A percentile compares a stretch with the other conserved stretches of the same genome.
These are phyloP conservation scores for Ptilodon capucinus DNA, from an alignment of 2,888 invertebrate genomes.

Conservation along the genomic window DNA sequence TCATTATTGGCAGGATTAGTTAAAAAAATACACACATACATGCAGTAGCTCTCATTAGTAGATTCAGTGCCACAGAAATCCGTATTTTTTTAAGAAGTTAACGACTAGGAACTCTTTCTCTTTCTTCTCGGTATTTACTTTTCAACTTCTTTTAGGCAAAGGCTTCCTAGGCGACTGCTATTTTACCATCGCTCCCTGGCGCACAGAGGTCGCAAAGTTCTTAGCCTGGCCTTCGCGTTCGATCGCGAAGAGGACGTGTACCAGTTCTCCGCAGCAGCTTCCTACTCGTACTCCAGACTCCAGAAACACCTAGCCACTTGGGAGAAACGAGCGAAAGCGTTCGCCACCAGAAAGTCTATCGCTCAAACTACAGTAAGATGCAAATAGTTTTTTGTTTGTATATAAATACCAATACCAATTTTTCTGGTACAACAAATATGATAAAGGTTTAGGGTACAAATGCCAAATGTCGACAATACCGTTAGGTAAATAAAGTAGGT, in stretches of 20 bases:
- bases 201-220: slow-evolving; percentile 95
- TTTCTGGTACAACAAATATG: too few species aligned
- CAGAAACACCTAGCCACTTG: slow-evolving; percentile 91
- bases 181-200: slow-evolving; percentile 95
- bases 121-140: not conserved
- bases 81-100: too few species aligned
- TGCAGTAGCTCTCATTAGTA: too few species aligned
- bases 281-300: slow-evolving; percentile 96
- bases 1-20: too few species aligned
- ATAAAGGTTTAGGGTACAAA: too few species aligned
- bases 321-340: slow-evolving; percentile 85
- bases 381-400: too few species aligned
- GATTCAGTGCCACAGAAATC: too few species aligned
- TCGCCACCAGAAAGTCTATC: slow-evolving; percentile 88
- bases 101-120: too few species aligned
- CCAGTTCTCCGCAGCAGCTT: slow-evolving; percentile 96
- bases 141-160: slow-evolving; percentile 80
- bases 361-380: slow-evolving; percentile 84
- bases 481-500: too few species aligned
- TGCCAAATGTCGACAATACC: too few species aligned
- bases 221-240: slow-evolving; percentile 97
- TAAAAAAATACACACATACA: too few species aligned
- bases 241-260: slow-evolving; percentile 97
- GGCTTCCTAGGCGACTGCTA: slow-evolving; percentile 90
- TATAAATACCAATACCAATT: too few species aligned